Evolutionary conservation across 2,113 vertebrate species (phyloP), one percentile per base, ranked within the genome.

Genomic region (Edolisoma coerulescens): DNA sequence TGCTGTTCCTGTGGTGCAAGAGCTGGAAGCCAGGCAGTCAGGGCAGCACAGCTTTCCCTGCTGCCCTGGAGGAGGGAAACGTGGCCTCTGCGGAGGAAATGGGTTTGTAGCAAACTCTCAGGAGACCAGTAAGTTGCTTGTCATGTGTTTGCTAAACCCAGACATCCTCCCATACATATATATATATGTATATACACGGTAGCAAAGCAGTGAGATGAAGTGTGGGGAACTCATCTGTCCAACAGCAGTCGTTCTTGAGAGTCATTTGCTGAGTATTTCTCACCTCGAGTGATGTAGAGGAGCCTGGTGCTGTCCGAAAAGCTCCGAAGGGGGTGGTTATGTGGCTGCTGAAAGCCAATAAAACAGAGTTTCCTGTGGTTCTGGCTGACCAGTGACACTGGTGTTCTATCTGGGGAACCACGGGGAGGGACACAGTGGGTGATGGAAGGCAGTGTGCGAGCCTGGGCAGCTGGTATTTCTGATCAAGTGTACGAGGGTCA

Each of bases 401-500:
- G 5, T 78, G 21, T 74, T 82, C 41, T 70, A 59, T 73, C 41
- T 74, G n/a, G 45, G 61, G 33, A 57, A 3, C 42, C 20, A 7
- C 45, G 57, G 68, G n/a, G 53, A 79, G n/a, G 74, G 70, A 19
- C 5, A 1, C 45, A 18, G 56, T 6, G 2, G 11, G 13, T 39
- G 61, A 21, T 33, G n/a, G 73, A 65, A 60, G 82, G 77, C 10
- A 1, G 22, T 84, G 52, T 7, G 9, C 87, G 69, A 69, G 74
- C 56, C 64, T 39, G 92, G 80, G 84, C 95, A 95, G 81, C 87
- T 93, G 90, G 68, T 83, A n/a, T 97, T 90, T 96, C 27, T 87
- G 92, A 65, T 92, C 10, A 18, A 95, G 82, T 39, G 42, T 7
- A 28, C 5, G 57, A 95, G 64, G 70, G 77, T 94, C 90, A 47